A percentile compares a stretch with the other conserved stretches of the same genome.
Evolutionary conservation across 1,140 invertebrate genomes (phyloP).

Genomic region (Venturia canescens): DNA sequence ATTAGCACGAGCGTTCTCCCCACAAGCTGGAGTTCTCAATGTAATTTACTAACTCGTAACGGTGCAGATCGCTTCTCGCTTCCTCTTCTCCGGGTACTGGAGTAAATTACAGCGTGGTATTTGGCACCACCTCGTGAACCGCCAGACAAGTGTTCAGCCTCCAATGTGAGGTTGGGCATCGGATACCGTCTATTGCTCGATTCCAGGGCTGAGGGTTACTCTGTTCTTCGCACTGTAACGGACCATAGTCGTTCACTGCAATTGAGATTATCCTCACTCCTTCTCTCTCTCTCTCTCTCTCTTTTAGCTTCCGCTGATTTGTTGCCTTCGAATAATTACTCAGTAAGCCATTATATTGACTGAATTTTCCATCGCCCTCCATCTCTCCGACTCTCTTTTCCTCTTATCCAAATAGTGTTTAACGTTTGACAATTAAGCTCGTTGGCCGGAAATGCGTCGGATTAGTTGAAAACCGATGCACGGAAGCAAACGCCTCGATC

Average conservation of each 20-base stretch:
- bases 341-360: not conserved
- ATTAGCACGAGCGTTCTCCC: not conserved
- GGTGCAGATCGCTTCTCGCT: conserved; percentile 44
- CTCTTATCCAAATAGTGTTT: not conserved
- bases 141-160: not conserved
- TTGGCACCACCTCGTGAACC: conserved; percentile 62
- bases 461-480: not conserved
- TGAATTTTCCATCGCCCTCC: not conserved
- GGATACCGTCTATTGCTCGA: too few species aligned
- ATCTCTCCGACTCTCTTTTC: not conserved
- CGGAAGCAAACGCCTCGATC: not conserved
- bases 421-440: not conserved
- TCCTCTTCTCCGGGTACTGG: not conserved
- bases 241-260: not conserved
- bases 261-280: not conserved
- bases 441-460: not conserved
- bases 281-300: not conserved
- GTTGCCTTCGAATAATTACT: not conserved
- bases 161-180: too few species aligned
- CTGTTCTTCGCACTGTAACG: not conserved
- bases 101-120: conserved; percentile 63
- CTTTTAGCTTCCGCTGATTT: not conserved
- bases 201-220: not conserved
- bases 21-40: not conserved
- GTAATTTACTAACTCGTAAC: not conserved